Evolutionary conservation across 2,888 invertebrate species (phyloP), one percentile per base, ranked within the genome.

Genomic region (Hemicrepidius hirtus): DNA sequence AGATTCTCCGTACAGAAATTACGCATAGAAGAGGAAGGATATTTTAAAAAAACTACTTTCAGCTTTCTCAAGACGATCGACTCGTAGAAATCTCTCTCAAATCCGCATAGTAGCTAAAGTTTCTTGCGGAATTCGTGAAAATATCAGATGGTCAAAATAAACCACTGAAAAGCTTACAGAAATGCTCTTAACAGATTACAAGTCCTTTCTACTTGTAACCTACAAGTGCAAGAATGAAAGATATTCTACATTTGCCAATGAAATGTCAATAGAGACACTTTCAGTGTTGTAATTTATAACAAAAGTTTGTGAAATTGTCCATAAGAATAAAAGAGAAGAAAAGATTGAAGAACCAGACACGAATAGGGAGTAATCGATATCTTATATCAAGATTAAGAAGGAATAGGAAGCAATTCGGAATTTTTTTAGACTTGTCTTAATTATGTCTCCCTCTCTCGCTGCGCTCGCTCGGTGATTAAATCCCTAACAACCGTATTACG

Each of bases 71-170:
- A 37, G 16, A 37, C 32, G 57, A 57, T 57, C 20, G 57, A 16
- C 13, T 20, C 10, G 16, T 18, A 40, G 21, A 37, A 53, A n/a
- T n/a, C n/a, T 53, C 57, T 13, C 57, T 18, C 57, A 57, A 57
- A 57, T 57, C 57, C 57, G 12, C 20, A 24, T 24, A 24, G 35
- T 21, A 28, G 35, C 57, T 20, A 5, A 12, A 18, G 18, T 28
- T 63, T 49, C 46, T 60, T 28, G 32, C 49, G 35, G 63, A 63
- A 63, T 63, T 63, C 49, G 18, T 63, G 44, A 49, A 63, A 63
- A 63, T 63, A 63, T 63, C 63, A 63, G 49, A 63, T 63, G 63
- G n/a, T 63, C 63, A 63, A 63, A 44, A 44, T 63, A 63, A 63
- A 63, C 46, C 63, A 41, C 44, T 63, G 32, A 44, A 63, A 63